Base-by-base conservation (phyloP, 2,113 vertebrate genomes). In the Echinops telfairi region DNA sequence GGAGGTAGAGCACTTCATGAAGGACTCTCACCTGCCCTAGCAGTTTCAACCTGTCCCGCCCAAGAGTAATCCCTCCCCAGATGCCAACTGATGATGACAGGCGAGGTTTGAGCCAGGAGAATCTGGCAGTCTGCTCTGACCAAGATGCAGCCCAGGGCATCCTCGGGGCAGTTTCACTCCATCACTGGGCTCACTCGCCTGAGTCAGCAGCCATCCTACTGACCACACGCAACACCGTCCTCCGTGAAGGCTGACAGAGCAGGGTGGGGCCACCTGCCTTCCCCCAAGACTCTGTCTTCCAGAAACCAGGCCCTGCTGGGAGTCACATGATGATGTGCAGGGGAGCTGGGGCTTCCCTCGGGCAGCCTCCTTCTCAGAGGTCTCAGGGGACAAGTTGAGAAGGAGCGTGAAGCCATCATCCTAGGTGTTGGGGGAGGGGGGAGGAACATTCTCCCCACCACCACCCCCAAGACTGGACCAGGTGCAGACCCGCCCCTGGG, bases 321-420 rank as follows among this genome's bases (percentile, higher is more conserved):
- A 16, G 38, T 11, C 84, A 92, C 76, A 0, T 47, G 84, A 89
- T 77, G 3, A 20, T 15, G 38, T 9, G 33, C 80, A 25, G 86
- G 64, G 27, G 71, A 80, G 66, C 36, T 0, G 0, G n/a, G 3
- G 0, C 31, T 19, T 38, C 36, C 6, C 14, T 22, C 33, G 10
- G 25, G n/a, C 70, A 71, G 0, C 38, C 33, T 64, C 23, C 27
- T 22, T 3, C 83, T 62, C 3, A 0, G 6, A 31, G 36, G 58
- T 57, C 84, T 76, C 10, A 0, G 0, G 57, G 25, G 19, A 27
- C 17, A 2, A 58, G 4, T 36, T 6, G 2, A 25, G 3, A 29
- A 53, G 57, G 53, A 62, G 60, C 6, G 60, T 62, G 60, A 62
- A 23, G 60, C 19, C 16, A 14, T 53, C 47, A 14, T 6, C 47